These are phyloP conservation scores for Gambelia wislizenii DNA, from an alignment of 2,797 vertebrate species.

Conservation along the genomic window DNA sequence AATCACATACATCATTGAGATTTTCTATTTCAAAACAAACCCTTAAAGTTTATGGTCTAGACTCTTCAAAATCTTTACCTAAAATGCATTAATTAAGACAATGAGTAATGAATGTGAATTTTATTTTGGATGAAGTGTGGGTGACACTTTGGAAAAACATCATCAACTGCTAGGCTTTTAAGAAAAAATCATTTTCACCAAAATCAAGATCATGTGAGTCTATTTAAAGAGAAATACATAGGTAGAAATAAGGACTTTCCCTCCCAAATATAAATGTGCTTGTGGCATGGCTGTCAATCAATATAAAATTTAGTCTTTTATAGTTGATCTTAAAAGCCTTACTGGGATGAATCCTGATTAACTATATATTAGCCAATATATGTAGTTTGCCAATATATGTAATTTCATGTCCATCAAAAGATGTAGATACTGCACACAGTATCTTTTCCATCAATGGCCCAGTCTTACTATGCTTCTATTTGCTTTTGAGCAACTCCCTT, in stretches of 20 bases:
- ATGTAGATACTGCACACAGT: conserved; percentile 50
- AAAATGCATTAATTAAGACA: not conserved
- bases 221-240: not conserved
- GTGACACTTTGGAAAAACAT: not conserved
- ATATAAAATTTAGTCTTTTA: not conserved
- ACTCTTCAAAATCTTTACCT: not conserved
- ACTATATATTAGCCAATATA: conserved; percentile 17
- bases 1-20: not conserved
- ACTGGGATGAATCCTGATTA: conserved; percentile 22
- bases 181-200: too few species aligned
- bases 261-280: not conserved
- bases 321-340: conserved; percentile 26
- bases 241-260: too few species aligned
- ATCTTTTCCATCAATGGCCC: conserved; percentile 58
- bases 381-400: too few species aligned
- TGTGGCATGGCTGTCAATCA: conserved; percentile 12
- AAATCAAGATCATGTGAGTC: not conserved
- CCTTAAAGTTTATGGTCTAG: too few species aligned
- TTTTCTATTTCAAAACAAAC: not conserved
- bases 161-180: not conserved
- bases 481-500: not conserved
- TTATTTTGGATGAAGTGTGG: not conserved
- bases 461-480: not conserved
- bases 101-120: not conserved
- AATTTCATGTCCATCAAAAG: conserved; percentile 38